These are phyloP conservation scores for Samia ricini DNA, from an alignment of 1,140 invertebrate genomes.

Conservation along the genomic window DNA sequence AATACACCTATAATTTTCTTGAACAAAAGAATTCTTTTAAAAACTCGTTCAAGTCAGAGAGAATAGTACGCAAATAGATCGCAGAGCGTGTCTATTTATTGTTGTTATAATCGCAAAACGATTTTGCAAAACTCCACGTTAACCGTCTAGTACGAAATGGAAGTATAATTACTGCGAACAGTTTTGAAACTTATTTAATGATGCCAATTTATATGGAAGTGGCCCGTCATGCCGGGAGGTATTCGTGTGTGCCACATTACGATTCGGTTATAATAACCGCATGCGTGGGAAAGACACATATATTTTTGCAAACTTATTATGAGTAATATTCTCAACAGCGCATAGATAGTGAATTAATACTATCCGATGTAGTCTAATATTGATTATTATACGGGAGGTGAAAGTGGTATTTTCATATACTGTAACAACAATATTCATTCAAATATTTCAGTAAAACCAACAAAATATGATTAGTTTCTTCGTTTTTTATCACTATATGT, in stretches of 20 bases:
- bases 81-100: constrained; percentile 5
- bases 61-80: neutral
- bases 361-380: too few species aligned
- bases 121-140: constrained; percentile 2
- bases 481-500: too few species aligned
- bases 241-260: constrained; percentile 6
- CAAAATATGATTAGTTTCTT: too few species aligned
- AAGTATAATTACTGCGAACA: constrained; percentile 3
- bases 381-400: too few species aligned
- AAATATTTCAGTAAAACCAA: too few species aligned
- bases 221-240: constrained; percentile 1
- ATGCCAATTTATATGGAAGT: constrained; percentile 5
- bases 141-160: neutral
- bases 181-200: constrained; percentile 8
- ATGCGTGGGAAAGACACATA: neutral
- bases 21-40: neutral
- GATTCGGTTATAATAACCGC: neutral
- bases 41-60: neutral
- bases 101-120: neutral
- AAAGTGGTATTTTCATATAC: too few species aligned
- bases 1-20: neutral
- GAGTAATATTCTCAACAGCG: too few species aligned
- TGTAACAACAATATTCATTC: too few species aligned
- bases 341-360: too few species aligned
- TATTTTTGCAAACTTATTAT: neutral